Conservation (phyloP, 2,797 vertebrate species). For the Sebastes nivosus region DNA sequence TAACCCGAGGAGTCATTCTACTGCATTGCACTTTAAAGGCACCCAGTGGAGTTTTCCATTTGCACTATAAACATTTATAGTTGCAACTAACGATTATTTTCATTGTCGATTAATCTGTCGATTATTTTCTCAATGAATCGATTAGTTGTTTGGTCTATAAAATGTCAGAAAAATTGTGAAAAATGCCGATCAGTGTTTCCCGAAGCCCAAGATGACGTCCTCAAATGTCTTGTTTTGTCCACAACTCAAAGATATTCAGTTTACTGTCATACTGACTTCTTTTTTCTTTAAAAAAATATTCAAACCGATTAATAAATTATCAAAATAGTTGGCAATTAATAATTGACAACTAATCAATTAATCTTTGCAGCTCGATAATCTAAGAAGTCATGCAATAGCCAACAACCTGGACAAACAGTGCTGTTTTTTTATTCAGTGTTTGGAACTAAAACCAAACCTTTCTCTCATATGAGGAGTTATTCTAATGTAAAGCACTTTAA, state of each 20-base stretch:
- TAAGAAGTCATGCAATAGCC: neutral
- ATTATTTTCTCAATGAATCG: too few species aligned
- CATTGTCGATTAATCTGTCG: too few species aligned
- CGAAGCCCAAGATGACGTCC: too few species aligned
- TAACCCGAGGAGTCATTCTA: neutral
- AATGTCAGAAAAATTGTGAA: too few species aligned
- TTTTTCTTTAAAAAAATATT: accelerated
- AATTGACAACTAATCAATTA: too few species aligned
- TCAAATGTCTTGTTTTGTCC: too few species aligned
- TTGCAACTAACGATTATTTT: too few species aligned
- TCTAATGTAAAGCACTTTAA: neutral
- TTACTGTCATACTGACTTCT: too few species aligned
- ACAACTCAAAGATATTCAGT: too few species aligned
- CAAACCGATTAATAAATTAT: accelerated
- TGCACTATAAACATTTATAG: neutral
- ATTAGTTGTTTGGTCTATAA: too few species aligned
- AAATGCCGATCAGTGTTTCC: too few species aligned
- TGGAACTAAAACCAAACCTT: neutral
- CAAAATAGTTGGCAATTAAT: too few species aligned
- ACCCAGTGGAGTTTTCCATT: neutral
- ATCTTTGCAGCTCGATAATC: neutral
- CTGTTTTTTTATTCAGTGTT: neutral
- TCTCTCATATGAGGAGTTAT: neutral
- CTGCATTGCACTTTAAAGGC: neutral
- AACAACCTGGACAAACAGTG: neutral